Conservation (phyloP, 2,888 invertebrate genomes). For the Galerucella pusilla region DNA sequence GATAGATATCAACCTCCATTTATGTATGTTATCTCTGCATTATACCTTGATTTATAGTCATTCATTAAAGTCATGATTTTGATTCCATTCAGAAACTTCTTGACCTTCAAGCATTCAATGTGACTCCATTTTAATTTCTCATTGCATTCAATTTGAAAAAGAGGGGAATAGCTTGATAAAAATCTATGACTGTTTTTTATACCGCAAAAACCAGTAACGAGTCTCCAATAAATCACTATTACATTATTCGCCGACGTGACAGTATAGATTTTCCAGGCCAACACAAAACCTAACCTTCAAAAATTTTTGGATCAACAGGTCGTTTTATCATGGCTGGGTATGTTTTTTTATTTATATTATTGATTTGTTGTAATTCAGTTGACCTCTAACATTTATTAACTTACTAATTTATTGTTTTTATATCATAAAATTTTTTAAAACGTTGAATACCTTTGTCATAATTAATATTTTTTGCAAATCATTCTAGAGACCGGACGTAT, state of each 20-base stretch:
- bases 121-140: constrained; percentile 49
- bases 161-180: constrained; percentile 44
- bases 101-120: constrained; percentile 53
- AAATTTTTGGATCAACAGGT: constrained; percentile 30
- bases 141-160: constrained; percentile 34
- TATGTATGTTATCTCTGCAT: background rate
- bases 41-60: background rate
- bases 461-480: constrained; percentile 11
- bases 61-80: background rate
- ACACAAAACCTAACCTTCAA: constrained; percentile 30
- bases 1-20: background rate
- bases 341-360: constrained; percentile 20
- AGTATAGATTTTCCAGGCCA: background rate
- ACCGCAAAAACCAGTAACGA: background rate
- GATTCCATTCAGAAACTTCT: background rate
- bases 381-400: background rate
- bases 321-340: constrained; percentile 33
- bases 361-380: background rate
- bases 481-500: background rate
- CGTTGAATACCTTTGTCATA: no score
- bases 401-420: background rate
- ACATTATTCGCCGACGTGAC: constrained; percentile 33
- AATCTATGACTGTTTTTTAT: constrained; percentile 1
- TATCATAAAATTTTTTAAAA: background rate
- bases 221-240: constrained; percentile 20